These are phyloP conservation scores for Sussaba pulchella DNA, from an alignment of 2,888 invertebrate genomes.

Conservation along the genomic window DNA sequence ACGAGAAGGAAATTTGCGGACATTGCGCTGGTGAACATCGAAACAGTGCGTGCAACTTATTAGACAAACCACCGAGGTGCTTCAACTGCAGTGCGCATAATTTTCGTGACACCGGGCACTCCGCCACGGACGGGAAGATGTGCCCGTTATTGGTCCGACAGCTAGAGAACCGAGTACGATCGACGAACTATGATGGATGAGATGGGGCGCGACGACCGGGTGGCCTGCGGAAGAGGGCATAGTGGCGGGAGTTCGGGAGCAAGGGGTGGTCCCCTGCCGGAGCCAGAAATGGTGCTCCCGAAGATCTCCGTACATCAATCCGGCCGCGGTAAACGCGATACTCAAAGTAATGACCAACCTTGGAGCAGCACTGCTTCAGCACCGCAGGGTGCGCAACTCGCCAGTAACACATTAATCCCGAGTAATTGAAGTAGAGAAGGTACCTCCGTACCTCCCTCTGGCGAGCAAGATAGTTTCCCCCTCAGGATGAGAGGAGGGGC, in stretches of 20 bases:
- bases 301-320: constrained; percentile 11
- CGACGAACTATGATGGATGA: background rate
- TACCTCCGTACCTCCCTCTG: constrained; percentile 13
- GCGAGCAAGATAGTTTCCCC: background rate
- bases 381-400: background rate
- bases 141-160: background rate
- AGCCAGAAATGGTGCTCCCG: constrained; percentile 32
- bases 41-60: too few species aligned
- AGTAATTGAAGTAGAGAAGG: constrained; percentile 6
- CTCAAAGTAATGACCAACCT: background rate
- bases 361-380: background rate
- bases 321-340: constrained; percentile 41
- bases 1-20: background rate
- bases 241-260: constrained; percentile 21
- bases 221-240: background rate
- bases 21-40: background rate
- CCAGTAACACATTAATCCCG: background rate
- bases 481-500: background rate
- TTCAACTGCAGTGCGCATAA: background rate
- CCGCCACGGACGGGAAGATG: background rate
- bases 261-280: constrained; percentile 5
- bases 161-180: background rate
- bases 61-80: background rate
- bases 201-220: constrained; percentile 56
- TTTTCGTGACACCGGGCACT: background rate